Evolutionary conservation across 2,888 invertebrate species (phyloP), one percentile per base, ranked within the genome.

Genomic region (Zhengitettix transpicula): DNA sequence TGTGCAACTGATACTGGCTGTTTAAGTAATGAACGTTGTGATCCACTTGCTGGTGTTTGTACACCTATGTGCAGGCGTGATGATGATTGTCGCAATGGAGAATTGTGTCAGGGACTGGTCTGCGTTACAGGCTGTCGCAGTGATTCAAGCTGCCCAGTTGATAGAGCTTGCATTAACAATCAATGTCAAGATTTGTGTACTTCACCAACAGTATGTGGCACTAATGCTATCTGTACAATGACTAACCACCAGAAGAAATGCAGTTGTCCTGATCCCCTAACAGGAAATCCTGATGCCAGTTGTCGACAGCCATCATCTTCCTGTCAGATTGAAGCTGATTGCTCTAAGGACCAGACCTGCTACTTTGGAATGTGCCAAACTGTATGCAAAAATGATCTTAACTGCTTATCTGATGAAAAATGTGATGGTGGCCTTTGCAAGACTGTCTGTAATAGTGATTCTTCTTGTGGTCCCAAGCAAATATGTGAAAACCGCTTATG

Each of bases 401-500:
- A 87, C 67, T 94, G 94, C 69, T 74, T 92, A 64, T 82, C 87
- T 15, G 89, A 91, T 69, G 92, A 93, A 73, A 83, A 88, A 66
- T 94, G 94, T 71, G 82, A 91, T 65, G 79, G 83, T 59, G 90
- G 89, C 54, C 81, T 85, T 58, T 93, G 93, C 69, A 85, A 87
- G 72, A 79, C 85, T 1, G 84, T 93, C 42, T 94, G 93, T 69
- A 93, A 91, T 69, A 89, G 85, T 58, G 92, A 94, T 70, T 80
- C 83, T 14, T 83, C 86, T 62, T 94, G 93, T 69, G 81, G 81
- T 17, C 77, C 80, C 14, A 85, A 87, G 65, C 88, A 91, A 72
- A 90, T 94, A 67, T 94, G 94, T 69, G 87, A 89, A 71, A 89
- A 87, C 67, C 80, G 91, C 67, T 78, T 92, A 64, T 93, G 93